Conservation (phyloP, 2,113 vertebrate genomes). For the Montifringilla adamsi region DNA sequence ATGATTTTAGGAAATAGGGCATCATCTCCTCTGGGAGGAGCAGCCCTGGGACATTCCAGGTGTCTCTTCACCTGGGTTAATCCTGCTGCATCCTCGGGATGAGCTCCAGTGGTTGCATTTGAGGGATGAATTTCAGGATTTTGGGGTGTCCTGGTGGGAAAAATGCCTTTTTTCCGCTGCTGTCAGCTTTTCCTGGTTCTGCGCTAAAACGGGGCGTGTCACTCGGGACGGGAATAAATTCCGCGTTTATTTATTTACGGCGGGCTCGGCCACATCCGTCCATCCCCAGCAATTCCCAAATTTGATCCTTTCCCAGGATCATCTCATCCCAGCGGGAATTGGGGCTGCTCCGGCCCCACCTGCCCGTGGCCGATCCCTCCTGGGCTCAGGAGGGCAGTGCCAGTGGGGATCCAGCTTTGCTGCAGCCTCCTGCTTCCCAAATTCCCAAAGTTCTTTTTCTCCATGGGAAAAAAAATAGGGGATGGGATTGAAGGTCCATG, state of each 20-base stretch:
- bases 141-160: neutral
- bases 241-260: neutral
- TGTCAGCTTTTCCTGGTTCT: neutral
- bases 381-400: no score
- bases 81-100: accelerated
- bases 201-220: accelerated
- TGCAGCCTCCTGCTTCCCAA: neutral
- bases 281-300: accelerated
- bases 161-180: accelerated
- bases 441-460: neutral
- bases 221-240: neutral
- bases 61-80: accelerated
- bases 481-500: neutral
- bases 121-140: neutral
- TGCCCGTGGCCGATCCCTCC: neutral
- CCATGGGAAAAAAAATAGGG: neutral
- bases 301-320: neutral
- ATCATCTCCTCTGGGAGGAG: neutral
- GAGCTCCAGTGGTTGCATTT: accelerated
- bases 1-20: accelerated
- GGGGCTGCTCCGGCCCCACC: neutral
- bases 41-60: accelerated
- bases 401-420: no score
- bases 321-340: no score
- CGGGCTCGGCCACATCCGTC: neutral